These are phyloP conservation scores for Hydrolagus colliei DNA, from an alignment of 2,797 vertebrate genomes.

Conservation along the genomic window DNA sequence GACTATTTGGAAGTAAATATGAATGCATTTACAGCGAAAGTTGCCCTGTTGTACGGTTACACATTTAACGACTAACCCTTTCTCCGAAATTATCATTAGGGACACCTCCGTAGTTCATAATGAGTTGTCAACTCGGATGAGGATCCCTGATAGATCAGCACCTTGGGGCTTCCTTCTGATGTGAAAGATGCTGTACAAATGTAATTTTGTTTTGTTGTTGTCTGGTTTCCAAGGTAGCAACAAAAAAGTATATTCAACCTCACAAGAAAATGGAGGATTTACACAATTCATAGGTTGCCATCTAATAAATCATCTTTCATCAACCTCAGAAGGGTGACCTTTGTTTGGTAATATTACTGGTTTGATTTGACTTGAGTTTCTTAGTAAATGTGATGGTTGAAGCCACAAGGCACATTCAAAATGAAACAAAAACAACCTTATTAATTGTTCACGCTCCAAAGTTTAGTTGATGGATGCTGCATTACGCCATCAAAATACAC, in stretches of 20 bases:
- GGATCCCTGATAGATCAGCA: too few species aligned
- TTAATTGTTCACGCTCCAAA: not conserved
- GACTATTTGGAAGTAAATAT: conserved; percentile 1
- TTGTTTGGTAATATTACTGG: conserved; percentile 9
- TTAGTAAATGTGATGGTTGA: too few species aligned
- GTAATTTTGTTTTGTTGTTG: not conserved
- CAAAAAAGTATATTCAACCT: conserved; percentile 22
- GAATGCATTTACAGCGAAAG: conserved; percentile 11
- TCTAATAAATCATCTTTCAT: not conserved
- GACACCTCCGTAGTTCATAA: not conserved
- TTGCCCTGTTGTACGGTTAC: conserved; percentile 1
- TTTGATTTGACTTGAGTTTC: not conserved
- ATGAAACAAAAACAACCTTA: not conserved
- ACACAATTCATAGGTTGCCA: not conserved
- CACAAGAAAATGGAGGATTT: conserved; percentile 15
- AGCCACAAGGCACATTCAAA: not conserved
- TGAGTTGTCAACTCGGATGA: too few species aligned
- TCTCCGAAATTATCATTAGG: too few species aligned
- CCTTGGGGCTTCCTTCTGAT: too few species aligned
- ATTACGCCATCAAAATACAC: too few species aligned
- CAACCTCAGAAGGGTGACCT: not conserved
- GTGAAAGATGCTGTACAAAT: too few species aligned
- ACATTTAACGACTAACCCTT: too few species aligned
- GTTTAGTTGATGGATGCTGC: too few species aligned
- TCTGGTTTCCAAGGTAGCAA: not conserved